A percentile compares a stretch with the other conserved stretches of the same genome.
Conservation (phyloP, 2,113 vertebrate genomes). For the Emydura subglobosa region DNA sequence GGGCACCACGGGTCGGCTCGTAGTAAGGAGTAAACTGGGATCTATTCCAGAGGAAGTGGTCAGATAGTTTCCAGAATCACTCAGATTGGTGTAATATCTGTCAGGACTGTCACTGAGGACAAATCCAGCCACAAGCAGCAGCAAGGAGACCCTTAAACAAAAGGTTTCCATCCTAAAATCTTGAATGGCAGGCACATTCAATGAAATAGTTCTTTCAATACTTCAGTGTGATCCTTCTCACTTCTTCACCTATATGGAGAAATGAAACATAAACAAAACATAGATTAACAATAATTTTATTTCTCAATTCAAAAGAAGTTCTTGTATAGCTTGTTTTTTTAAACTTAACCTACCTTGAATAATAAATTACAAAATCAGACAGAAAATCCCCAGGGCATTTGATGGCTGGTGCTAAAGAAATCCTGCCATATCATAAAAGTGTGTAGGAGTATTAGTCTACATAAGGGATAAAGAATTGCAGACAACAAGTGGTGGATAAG, state of each 20-base stretch:
- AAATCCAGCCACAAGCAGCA: constrained; percentile 72
- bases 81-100: constrained; percentile 69
- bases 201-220: background rate
- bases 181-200: background rate
- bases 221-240: background rate
- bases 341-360: background rate
- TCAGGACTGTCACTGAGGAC: constrained; percentile 73
- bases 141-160: constrained; percentile 71
- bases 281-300: background rate
- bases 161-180: constrained; percentile 73
- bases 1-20: constrained; percentile 67
- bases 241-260: constrained; percentile 59
- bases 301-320: background rate
- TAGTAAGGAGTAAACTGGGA: constrained; percentile 66
- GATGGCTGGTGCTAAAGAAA: background rate
- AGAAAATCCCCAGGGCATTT: background rate
- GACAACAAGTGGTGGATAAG: background rate
- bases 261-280: background rate
- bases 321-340: background rate
- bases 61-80: constrained; percentile 36
- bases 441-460: background rate
- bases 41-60: constrained; percentile 70
- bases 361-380: background rate
- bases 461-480: background rate
- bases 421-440: background rate